These are phyloP conservation scores for Ormyrus rosae DNA, from an alignment of 2,888 invertebrate species.

Conservation along the genomic window DNA sequence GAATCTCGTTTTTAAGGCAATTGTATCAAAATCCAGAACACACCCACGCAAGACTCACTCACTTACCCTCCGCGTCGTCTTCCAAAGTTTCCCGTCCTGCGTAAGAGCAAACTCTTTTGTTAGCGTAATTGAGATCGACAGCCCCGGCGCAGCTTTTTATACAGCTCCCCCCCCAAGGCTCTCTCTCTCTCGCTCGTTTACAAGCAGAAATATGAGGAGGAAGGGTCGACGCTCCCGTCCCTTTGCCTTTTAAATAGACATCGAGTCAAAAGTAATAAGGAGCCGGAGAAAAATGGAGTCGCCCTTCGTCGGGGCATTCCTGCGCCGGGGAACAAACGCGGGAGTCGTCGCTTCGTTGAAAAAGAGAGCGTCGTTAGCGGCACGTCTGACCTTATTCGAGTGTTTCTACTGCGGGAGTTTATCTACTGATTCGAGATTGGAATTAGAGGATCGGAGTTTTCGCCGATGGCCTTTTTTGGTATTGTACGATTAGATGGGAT, in stretches of 20 bases:
- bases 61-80: background rate
- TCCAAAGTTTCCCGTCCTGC: background rate
- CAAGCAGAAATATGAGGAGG: background rate
- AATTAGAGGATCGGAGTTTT: too few species aligned
- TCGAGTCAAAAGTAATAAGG: background rate
- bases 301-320: background rate
- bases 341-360: too few species aligned
- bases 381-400: background rate
- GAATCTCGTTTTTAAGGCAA: too few species aligned
- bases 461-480: too few species aligned
- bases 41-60: background rate
- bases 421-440: background rate
- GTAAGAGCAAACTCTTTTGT: background rate
- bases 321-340: too few species aligned
- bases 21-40: too few species aligned
- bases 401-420: background rate
- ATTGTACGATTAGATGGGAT: too few species aligned
- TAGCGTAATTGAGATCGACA: slow-evolving; percentile 24
- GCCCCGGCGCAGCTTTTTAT: background rate
- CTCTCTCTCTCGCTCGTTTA: background rate
- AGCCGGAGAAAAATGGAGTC: background rate
- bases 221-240: background rate
- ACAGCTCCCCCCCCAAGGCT: background rate
- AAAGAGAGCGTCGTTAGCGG: background rate
- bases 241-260: too few species aligned